Conservation (phyloP, 2,888 invertebrate species). For the Thymelicus sylvestris region DNA sequence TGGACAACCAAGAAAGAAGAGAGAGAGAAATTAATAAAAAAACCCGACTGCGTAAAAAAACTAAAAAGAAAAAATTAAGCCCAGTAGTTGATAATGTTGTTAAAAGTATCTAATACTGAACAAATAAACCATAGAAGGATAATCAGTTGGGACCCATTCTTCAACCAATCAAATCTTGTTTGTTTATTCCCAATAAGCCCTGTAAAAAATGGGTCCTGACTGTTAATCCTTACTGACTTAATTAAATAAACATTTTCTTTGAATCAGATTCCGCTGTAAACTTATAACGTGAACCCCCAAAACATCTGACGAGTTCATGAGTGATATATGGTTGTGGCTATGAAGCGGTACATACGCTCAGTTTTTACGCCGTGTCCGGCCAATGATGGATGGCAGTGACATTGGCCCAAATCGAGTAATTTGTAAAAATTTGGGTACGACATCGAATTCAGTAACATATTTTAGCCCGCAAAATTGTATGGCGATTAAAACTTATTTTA, state of each 20-base stretch:
- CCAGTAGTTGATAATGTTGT: no score
- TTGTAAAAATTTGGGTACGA: slow-evolving; percentile 29
- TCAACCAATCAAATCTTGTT: no score
- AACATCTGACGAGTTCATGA: slow-evolving; percentile 56
- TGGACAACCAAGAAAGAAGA: no score
- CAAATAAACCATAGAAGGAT: no score
- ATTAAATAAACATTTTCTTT: background rate
- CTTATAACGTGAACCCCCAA: slow-evolving; percentile 39
- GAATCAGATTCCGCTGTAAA: slow-evolving; percentile 33
- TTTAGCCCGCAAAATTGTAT: background rate
- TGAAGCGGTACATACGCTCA: slow-evolving; percentile 56
- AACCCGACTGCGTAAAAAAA: no score
- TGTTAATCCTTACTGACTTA: no score
- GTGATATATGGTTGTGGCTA: slow-evolving; percentile 63
- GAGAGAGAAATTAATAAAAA: no score
- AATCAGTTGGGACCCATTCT: no score
- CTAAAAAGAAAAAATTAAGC: no score
- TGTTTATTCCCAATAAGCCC: no score
- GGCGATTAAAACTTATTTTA: background rate
- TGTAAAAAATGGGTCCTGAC: no score
- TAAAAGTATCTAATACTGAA: no score
- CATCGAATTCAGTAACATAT: slow-evolving; percentile 3
- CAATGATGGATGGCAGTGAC: slow-evolving; percentile 67
- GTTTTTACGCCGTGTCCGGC: slow-evolving; percentile 56
- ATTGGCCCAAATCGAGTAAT: slow-evolving; percentile 68